Evolutionary conservation across 2,113 vertebrate species (phyloP).

Genomic region (Scomber scombrus): DNA sequence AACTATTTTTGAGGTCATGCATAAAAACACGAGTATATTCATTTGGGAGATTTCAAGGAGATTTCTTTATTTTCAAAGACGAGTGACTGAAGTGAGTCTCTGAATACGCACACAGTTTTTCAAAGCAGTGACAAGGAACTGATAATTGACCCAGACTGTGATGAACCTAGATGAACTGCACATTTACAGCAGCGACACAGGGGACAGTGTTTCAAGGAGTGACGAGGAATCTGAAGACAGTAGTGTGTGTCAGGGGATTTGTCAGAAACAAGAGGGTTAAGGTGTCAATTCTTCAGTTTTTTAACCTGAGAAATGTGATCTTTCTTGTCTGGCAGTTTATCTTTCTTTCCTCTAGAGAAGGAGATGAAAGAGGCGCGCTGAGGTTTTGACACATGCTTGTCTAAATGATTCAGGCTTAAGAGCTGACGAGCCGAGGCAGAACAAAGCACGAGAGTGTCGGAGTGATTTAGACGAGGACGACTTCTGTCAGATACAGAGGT

Average conservation of each 20-base stretch:
- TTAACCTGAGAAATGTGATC: not conserved
- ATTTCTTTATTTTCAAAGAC: too few relatives aligned
- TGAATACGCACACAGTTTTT: too few relatives aligned
- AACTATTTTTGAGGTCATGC: too few relatives aligned
- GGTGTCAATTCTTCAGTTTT: conserved; percentile 1
- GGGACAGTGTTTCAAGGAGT: not conserved
- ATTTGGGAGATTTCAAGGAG: too few relatives aligned
- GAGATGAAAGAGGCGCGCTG: conserved; percentile 2
- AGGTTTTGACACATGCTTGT: not conserved
- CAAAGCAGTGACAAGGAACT: too few relatives aligned
- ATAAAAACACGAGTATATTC: too few relatives aligned
- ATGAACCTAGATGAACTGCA: not conserved
- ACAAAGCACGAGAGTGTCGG: not conserved
- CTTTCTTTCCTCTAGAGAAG: not conserved
- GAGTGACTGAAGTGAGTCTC: too few relatives aligned
- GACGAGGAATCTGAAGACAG: not conserved
- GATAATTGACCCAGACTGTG: too few relatives aligned
- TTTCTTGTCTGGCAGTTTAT: not conserved
- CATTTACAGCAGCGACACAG: not conserved
- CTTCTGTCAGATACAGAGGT: not conserved
- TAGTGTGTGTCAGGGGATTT: too few relatives aligned
- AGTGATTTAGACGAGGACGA: not conserved
- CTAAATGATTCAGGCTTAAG: not conserved
- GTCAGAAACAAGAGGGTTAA: not conserved
- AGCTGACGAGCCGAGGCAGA: not conserved